Base-by-base conservation (phyloP, 2,113 vertebrate genomes). In the Rynchops niger region DNA sequence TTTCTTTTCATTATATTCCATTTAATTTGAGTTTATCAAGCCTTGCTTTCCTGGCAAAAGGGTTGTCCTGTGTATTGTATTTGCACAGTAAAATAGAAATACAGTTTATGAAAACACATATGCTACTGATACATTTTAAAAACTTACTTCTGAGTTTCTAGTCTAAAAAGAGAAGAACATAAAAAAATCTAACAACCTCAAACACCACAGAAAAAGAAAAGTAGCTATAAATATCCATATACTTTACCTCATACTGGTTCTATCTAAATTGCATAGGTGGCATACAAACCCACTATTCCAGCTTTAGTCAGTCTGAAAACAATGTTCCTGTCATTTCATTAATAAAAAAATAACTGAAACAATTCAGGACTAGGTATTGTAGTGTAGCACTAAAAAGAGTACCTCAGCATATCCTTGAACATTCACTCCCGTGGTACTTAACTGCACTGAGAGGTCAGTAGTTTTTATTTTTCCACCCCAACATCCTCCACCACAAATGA, bases 1-100 rank as follows among this genome's bases (percentile, higher is more conserved):
- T 82, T 91, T 85, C 20, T 91, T 95, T 94, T 80, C 50, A 90
- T 74, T 94, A 86, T 78, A 83, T 90, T 82, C 55, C 19, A 70
- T 91, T 95, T 77, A 83, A 90, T 45, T 34, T 66, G 42, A 90
- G 15, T 93, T 92, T 92, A 86, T 86, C 71, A 90, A 71, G 71
- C 12, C 26, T 78, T 9, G 0, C 9, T 92, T 95, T 92, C 67
- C 59, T 86, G 50, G 59, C n/a, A 80, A 50, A 95, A 49, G 20
- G 36, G 49, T 59, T 82, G 73, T 62, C n/a, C 13, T 87, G 21
- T 3, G 5, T 62, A 42, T 82, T 63, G 69, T 83, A 66, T 65
- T 87, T 91, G 27, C 45, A 77, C 36, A 79, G 12, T 85, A 88
- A 95, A 96, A 65, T 4, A 71, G 43, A 93, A 91, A 90, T 47